Conservation (phyloP, 2,113 vertebrate species). For the Epinephelus fuscoguttatus region DNA sequence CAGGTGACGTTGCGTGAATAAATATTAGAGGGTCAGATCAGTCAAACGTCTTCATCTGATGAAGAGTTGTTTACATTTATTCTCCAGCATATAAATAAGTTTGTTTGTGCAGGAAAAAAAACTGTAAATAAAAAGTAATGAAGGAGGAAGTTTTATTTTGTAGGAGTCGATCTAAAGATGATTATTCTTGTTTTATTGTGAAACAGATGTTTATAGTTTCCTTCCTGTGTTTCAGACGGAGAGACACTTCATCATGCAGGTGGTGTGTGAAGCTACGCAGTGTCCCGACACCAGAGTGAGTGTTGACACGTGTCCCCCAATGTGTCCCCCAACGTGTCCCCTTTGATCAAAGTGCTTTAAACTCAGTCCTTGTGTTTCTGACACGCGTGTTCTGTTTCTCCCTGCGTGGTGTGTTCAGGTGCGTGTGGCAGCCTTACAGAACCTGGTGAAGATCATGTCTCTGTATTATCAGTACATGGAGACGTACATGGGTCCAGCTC, state of each 20-base stretch:
- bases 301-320: neutral
- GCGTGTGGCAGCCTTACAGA: slow-evolving; percentile 97
- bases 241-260: slow-evolving; percentile 99
- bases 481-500: slow-evolving; percentile 97
- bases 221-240: slow-evolving; percentile 87
- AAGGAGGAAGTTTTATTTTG: neutral
- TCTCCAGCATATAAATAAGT: too few relatives aligned
- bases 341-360: too few relatives aligned
- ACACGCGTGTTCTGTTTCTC: neutral
- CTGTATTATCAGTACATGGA: slow-evolving; percentile 99
- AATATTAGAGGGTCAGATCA: too few relatives aligned
- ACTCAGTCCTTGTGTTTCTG: neutral
- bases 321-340: too few relatives aligned
- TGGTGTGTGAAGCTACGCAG: slow-evolving; percentile 98
- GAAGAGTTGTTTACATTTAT: too few relatives aligned
- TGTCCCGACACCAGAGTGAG: slow-evolving; percentile 98
- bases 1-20: too few relatives aligned
- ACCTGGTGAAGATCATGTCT: slow-evolving; percentile 99
- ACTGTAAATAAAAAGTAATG: too few relatives aligned
- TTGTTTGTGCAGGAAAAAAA: too few relatives aligned
- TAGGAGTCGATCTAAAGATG: neutral
- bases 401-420: slow-evolving; percentile 83
- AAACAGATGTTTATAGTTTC: neutral
- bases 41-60: too few relatives aligned
- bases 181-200: neutral